Percentiles rank a stretch among this genome's conserved stretches.
These are phyloP conservation scores for Phasianus colchicus DNA, from an alignment of 2,113 vertebrate genomes.

Conservation along the genomic window DNA sequence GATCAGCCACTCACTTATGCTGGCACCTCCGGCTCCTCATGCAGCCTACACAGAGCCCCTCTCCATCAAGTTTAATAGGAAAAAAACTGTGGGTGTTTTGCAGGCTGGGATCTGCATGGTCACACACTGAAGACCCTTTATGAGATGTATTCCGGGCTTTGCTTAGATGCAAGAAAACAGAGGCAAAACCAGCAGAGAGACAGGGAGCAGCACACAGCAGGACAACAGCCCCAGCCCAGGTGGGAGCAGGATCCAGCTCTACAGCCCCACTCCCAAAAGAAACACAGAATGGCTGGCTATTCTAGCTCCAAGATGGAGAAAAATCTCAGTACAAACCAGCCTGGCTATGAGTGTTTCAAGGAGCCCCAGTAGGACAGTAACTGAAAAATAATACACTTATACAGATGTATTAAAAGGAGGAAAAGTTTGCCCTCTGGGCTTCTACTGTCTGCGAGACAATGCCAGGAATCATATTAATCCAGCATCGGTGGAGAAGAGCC, in stretches of 20 bases:
- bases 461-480: neutral
- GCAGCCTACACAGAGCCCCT: neutral
- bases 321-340: neutral
- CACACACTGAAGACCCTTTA: accelerated
- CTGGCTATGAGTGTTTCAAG: neutral
- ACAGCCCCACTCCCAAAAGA: neutral
- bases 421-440: constrained; percentile 58
- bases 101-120: neutral
- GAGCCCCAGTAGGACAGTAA: neutral
- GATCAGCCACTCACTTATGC: neutral
- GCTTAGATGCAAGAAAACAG: neutral
- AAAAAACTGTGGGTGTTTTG: neutral
- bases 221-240: neutral
- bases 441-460: constrained; percentile 1
- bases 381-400: neutral
- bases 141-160: neutral
- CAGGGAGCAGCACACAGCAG: neutral
- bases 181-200: neutral
- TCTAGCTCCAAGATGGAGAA: neutral
- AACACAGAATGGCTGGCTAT: neutral
- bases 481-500: neutral
- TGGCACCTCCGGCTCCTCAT: accelerated
- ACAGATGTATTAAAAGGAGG: neutral
- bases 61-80: neutral
- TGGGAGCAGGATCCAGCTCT: neutral